Base-by-base conservation (phyloP, 2,797 vertebrate species). In the Bucorvus abyssinicus region DNA sequence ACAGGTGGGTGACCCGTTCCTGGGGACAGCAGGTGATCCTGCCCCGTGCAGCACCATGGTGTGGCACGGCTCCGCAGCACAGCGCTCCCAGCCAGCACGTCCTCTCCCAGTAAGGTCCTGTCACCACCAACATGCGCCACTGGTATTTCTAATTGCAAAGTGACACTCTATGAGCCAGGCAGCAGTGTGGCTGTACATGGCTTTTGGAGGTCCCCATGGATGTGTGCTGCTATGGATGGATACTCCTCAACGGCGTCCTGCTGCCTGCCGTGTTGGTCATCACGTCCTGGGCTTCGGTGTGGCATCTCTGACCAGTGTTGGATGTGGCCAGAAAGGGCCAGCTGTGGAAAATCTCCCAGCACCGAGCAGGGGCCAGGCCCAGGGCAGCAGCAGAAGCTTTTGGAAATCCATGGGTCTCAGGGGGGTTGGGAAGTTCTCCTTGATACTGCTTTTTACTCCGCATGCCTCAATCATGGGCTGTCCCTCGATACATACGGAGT, bases 401-500 rank as follows among this genome's bases (percentile, higher is more conserved):
- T 34, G 61, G 40, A 61, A 60, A 60, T 59, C 40, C 50, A 9
- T 6, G 2, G 56, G 40, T 80, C 50, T 29, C 5, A 3, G 42
- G 4, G 53, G 19, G 9, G 7, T 5, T 53, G 29, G 12, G 22
- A 57, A n/a, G 27, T 49, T 69, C 30, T 82, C 32, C 26, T 32
- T 61, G 21, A 12, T 47, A 21, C 42, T 44, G 42, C 26, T 49
- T 36, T 38, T n/a, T 44, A 56, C 15, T 44, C 10, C 29, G 20
- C 36, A 2, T 22, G 42, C 49, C 38, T 75, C 44, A 27, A 1
- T 26, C 40, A 6, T 5, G 26, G 32, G 11, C 85, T 45, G 7
- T 14, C 42, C 61, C 26, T 2, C 13, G 27, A 23, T 7, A 29
- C 0, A 0, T 20, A 34, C 1, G 2, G 29, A 47, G n/a, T 68